A percentile compares a stretch with the other conserved stretches of the same genome.
These are phyloP conservation scores for Myrmophylax atrothorax DNA, from an alignment of 2,113 vertebrate genomes.

Conservation along the genomic window DNA sequence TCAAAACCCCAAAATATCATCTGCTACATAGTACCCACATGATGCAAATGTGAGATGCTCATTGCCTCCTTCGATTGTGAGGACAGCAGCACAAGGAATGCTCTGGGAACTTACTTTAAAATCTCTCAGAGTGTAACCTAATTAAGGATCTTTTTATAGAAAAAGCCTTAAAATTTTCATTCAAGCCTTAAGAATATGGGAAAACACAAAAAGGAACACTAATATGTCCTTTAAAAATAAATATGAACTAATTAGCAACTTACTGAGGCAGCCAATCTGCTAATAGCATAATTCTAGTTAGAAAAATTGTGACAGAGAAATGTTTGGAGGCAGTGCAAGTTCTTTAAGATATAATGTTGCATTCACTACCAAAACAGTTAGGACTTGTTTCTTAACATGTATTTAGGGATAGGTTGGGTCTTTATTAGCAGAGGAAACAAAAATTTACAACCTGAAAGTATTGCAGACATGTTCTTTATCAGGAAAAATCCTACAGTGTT, in stretches of 20 bases:
- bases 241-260: background rate
- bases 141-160: constrained; percentile 12
- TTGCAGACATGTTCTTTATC: background rate
- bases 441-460: background rate
- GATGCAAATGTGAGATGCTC: background rate
- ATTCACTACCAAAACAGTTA: background rate
- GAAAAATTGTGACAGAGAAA: background rate
- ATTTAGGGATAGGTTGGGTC: background rate
- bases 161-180: background rate
- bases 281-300: background rate
- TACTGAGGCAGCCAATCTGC: constrained; percentile 4
- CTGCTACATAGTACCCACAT: background rate
- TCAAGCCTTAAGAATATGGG: background rate
- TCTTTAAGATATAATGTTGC: background rate
- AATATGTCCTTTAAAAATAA: background rate
- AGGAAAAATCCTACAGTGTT: background rate
- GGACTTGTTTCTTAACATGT: background rate
- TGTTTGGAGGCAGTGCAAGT: background rate
- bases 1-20: background rate
- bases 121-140: background rate
- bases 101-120: background rate
- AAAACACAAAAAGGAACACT: background rate
- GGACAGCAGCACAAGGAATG: background rate
- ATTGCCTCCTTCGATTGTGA: background rate
- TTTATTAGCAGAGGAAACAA: background rate